Evolutionary conservation across 2,113 vertebrate genomes (phyloP).

Genomic region (Otis tarda): DNA sequence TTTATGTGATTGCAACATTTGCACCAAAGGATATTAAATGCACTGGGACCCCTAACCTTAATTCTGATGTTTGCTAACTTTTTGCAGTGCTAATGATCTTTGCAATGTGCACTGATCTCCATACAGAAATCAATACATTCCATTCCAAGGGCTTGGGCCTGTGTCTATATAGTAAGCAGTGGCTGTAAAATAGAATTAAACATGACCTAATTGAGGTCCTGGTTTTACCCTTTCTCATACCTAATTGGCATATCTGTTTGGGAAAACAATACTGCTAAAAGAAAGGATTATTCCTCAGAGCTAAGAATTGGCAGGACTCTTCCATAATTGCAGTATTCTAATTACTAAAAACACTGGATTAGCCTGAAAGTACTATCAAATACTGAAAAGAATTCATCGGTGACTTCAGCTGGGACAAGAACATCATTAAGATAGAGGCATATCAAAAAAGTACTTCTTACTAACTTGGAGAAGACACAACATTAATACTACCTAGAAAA

Average conservation of each 20-base stretch:
- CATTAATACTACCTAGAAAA: neutral
- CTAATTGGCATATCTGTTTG: neutral
- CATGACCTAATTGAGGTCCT: neutral
- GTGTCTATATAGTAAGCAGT: neutral
- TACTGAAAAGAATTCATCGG: neutral
- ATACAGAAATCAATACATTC: neutral
- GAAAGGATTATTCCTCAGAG: neutral
- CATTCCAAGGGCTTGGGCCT: neutral
- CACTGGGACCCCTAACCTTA: neutral
- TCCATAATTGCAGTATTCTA: neutral
- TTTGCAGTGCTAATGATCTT: neutral
- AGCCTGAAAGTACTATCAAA: neutral
- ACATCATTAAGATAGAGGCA: neutral
- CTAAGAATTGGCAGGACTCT: neutral
- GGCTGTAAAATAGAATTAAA: neutral
- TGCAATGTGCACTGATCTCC: neutral
- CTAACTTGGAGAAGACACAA: neutral
- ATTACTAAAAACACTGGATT: neutral
- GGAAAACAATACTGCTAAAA: neutral
- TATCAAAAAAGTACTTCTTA: neutral
- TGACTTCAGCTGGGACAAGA: neutral
- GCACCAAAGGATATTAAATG: neutral
- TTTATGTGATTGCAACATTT: neutral
- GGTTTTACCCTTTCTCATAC: neutral
- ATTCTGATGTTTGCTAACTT: neutral